These are phyloP conservation scores for Amphiduros pacificus DNA, from an alignment of 2,888 invertebrate genomes.

Conservation along the genomic window DNA sequence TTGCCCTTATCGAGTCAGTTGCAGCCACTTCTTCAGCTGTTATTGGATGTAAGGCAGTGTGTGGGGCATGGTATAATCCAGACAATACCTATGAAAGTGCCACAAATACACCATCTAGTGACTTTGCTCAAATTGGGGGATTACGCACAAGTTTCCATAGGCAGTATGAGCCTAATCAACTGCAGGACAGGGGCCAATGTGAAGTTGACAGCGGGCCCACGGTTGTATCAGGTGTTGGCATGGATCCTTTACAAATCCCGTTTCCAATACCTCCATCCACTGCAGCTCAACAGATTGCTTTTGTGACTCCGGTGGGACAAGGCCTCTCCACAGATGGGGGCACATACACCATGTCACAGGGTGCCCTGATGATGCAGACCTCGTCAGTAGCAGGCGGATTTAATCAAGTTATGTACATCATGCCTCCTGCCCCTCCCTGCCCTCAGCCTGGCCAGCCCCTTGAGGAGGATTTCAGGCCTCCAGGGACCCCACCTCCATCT, in stretches of 20 bases:
- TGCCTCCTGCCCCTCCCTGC: constrained; percentile 2
- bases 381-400: constrained; percentile 2
- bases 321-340: not conserved
- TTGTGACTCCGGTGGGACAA: constrained; percentile 5
- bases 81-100: constrained; percentile 38
- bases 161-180: constrained; percentile 5
- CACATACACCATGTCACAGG: too few relatives aligned
- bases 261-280: not conserved
- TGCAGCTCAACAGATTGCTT: constrained; percentile 12
- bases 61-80: constrained; percentile 63
- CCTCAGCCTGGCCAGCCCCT: constrained; percentile 3
- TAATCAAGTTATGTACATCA: constrained; percentile 17
- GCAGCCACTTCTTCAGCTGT: constrained; percentile 8
- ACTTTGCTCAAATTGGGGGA: not conserved
- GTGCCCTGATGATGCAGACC: constrained; percentile 9
- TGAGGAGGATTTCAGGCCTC: not conserved
- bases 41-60: constrained; percentile 19
- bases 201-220: not conserved
- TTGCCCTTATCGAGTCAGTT: constrained; percentile 13
- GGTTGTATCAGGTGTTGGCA: not conserved
- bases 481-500: constrained; percentile 16
- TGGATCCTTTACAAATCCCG: too few relatives aligned
- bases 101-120: constrained; percentile 5
- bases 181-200: not conserved
- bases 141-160: constrained; percentile 1